Base-by-base conservation (phyloP, 2,797 vertebrate species). In the Silurus aristotelis region DNA sequence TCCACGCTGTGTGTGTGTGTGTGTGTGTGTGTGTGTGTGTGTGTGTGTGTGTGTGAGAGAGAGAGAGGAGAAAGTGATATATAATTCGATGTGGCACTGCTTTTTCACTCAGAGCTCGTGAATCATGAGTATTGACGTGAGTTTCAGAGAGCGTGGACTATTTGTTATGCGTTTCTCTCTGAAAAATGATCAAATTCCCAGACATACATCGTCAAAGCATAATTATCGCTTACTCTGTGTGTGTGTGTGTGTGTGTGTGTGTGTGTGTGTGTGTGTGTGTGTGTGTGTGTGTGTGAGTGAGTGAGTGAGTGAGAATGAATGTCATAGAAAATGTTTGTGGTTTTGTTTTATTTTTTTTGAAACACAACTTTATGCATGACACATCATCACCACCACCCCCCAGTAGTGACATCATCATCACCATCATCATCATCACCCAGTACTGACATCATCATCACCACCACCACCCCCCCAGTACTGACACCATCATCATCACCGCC, bases 91-190 rank as follows among this genome's bases (percentile, higher is more conserved):
- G 79, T 46, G 43, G 48, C 22, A 71, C 88, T 89, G 88, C 68
- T 77, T 85, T 85, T 87, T 86, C 75, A 75, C 85, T 89, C 80
- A 84, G 81, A 78, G 85, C 64, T 85, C 86, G 87, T 89, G 88
- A 89, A 87, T 87, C 88, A 86, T 68, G 55, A 67, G 73, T 83
- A 84, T 70, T 87, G 84, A 87, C 79, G 79, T 3, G 75, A 86
- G 82, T 86, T 82, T 86, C 86, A 73, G 86, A 84, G 84, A 72
- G 80, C 86, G 83, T 71, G 85, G 79, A 80, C 85, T 70, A 86
- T 89, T 87, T 68, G 83, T 86, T 75, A 87, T 87, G 70, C 80
- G 82, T 86, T 67, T 84, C 79, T 89, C 55, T 52, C 82, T 48
- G 75, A 79, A 86, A 68, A 55, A 68, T 78, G 71, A 73, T 38